Percentiles rank a stretch among this genome's conserved stretches.
Conservation (phyloP, 2,888 invertebrate genomes). For the Vesta saturnalis region DNA sequence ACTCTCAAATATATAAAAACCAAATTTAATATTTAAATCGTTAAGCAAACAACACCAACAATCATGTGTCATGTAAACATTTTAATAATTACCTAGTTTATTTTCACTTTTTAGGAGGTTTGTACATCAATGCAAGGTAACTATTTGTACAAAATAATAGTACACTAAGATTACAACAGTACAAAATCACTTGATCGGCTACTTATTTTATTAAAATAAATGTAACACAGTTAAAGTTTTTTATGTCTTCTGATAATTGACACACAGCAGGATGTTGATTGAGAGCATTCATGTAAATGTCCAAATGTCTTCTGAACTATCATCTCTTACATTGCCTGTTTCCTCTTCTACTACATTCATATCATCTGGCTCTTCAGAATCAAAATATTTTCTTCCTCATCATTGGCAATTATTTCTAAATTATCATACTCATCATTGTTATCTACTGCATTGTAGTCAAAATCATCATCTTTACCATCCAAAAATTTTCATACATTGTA, state of each 20-base stretch:
- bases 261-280: conserved; percentile 59
- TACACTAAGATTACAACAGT: not conserved
- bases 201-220: not conserved
- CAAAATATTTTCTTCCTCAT: conserved; percentile 92
- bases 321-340: conserved; percentile 47
- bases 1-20: no score
- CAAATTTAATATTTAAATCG: no score
- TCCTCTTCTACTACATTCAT: conserved; percentile 48
- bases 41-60: no score
- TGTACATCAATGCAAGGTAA: no score
- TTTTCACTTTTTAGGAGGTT: no score
- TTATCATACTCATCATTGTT: conserved; percentile 83
- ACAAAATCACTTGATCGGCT: no score
- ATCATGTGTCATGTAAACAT: no score
- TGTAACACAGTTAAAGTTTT: conserved; percentile 45
- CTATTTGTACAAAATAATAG: no score
- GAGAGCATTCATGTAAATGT: conserved; percentile 75
- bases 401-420: conserved; percentile 75
- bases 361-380: conserved; percentile 78
- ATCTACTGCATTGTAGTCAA: conserved; percentile 86
- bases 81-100: no score
- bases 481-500: conserved; percentile 87
- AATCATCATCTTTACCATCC: conserved; percentile 81
- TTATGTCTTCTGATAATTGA: conserved; percentile 53
- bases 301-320: conserved; percentile 71